A percentile compares a stretch with the other conserved stretches of the same genome.
phyloP scores from a whole-genome alignment of 2,888 invertebrate genomes.

The Tridacna gigas region DNA sequence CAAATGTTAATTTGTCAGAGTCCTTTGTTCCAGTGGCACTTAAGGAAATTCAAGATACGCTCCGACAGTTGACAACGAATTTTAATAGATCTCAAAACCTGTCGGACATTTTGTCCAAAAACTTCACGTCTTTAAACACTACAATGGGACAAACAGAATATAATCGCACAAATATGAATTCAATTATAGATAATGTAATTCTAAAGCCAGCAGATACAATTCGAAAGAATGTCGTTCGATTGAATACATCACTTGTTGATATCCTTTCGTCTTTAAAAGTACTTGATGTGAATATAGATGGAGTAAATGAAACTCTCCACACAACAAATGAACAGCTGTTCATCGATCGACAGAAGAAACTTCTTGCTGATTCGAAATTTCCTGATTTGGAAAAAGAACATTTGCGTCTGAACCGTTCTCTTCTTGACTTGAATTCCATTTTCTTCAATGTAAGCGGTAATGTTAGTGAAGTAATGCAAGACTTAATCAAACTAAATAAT shows the following conservation, averaged over 20 bases:
- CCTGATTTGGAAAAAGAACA: conserved; percentile 37
- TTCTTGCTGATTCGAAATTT: conserved; percentile 49
- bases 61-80: conserved; percentile 25
- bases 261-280: conserved; percentile 18
- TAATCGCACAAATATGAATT: conserved; percentile 36
- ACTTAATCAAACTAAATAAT: conserved; percentile 17
- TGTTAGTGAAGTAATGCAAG: conserved; percentile 25
- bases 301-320: conserved; percentile 53
- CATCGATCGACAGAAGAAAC: conserved; percentile 52
- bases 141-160: not conserved
- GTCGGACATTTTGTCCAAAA: not conserved
- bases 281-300: conserved; percentile 26
- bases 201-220: conserved; percentile 30
- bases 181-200: conserved; percentile 19
- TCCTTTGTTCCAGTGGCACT: conserved; percentile 48
- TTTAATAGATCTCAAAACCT: not conserved
- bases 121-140: not conserved
- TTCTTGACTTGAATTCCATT: not conserved
- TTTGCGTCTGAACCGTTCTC: conserved; percentile 15
- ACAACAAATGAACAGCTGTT: conserved; percentile 48
- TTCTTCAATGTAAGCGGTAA: not conserved
- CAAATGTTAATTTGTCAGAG: conserved; percentile 40
- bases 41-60: conserved; percentile 8
- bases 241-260: conserved; percentile 24
- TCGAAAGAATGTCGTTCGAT: not conserved